Evolutionary conservation across 2,113 vertebrate species (phyloP).

Genomic region (Leucoraja erinaceus): DNA sequence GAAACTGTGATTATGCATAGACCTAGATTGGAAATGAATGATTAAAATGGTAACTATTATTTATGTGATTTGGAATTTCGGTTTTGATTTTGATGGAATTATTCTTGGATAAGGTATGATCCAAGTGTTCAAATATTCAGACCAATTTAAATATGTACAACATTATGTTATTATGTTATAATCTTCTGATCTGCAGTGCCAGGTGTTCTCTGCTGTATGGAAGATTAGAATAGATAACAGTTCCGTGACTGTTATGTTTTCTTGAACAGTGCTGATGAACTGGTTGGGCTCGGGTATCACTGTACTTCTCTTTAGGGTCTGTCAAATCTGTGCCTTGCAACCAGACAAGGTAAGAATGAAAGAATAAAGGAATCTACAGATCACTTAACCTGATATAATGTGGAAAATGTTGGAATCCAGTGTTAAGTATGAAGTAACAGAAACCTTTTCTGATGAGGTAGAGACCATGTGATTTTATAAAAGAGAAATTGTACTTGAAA

Average conservation of each 20-base stretch:
- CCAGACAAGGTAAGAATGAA: too few species aligned
- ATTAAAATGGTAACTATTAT: background rate
- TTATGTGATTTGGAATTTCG: conserved; percentile 33
- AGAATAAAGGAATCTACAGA: too few species aligned
- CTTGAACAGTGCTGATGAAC: too few species aligned
- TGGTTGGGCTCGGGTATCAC: background rate
- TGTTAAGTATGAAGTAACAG: too few species aligned
- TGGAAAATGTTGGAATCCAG: too few species aligned
- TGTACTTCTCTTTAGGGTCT: background rate
- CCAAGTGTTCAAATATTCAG: conserved; percentile 27
- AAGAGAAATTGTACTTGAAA: too few species aligned
- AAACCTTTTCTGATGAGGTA: too few species aligned
- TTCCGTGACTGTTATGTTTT: background rate
- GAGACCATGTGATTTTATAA: too few species aligned
- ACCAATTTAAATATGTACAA: conserved; percentile 23
- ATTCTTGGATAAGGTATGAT: conserved; percentile 18
- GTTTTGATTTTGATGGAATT: conserved; percentile 27
- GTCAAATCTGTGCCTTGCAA: background rate
- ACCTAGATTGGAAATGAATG: background rate
- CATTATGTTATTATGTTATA: conserved; percentile 15
- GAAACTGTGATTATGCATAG: background rate
- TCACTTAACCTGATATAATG: too few species aligned
- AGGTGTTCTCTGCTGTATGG: conserved; percentile 17
- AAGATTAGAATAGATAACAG: conserved; percentile 32
- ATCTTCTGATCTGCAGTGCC: conserved; percentile 23